Percentiles rank a stretch among this genome's conserved stretches.
These are phyloP conservation scores for Novumbra hubbsi DNA, from an alignment of 2,797 vertebrate genomes.

Conservation along the genomic window DNA sequence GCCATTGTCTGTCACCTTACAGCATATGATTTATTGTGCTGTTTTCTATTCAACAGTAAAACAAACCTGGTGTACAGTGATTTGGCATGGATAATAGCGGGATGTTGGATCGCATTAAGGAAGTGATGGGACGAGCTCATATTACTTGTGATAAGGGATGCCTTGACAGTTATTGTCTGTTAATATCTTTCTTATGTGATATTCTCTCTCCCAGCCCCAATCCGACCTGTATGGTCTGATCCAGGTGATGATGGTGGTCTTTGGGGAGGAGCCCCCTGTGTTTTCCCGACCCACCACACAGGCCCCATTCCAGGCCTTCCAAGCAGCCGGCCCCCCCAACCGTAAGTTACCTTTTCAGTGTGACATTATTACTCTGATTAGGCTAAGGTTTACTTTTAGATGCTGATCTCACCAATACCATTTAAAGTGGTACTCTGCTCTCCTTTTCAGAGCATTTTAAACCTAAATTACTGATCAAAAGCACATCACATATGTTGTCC, in stretches of 20 bases:
- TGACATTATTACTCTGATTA: neutral
- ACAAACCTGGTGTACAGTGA: too few species aligned
- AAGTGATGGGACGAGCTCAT: neutral
- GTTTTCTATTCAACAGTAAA: too few species aligned
- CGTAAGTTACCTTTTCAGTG: conserved; percentile 72
- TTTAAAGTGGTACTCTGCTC: too few species aligned
- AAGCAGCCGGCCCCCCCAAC: conserved; percentile 92
- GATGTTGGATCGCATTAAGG: neutral
- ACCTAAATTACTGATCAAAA: too few species aligned
- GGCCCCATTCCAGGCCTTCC: conserved; percentile 87
- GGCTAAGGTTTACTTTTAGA: too few species aligned
- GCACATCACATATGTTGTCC: too few species aligned
- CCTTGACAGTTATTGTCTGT: neutral
- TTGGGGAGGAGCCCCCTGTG: conserved; percentile 96
- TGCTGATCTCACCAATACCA: too few species aligned
- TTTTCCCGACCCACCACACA: conserved; percentile 89
- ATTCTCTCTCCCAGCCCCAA: conserved; percentile 79
- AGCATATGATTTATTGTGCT: neutral
- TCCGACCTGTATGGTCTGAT: conserved; percentile 96
- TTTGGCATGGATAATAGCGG: neutral
- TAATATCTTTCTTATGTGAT: conserved; percentile 25
- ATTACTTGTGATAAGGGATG: neutral
- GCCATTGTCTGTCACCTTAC: neutral
- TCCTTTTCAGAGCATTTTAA: too few species aligned
- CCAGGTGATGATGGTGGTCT: conserved; percentile 98